Evolutionary conservation across 1,140 invertebrate genomes (phyloP).

Genomic region (Leptinotarsa undecemlineata): DNA sequence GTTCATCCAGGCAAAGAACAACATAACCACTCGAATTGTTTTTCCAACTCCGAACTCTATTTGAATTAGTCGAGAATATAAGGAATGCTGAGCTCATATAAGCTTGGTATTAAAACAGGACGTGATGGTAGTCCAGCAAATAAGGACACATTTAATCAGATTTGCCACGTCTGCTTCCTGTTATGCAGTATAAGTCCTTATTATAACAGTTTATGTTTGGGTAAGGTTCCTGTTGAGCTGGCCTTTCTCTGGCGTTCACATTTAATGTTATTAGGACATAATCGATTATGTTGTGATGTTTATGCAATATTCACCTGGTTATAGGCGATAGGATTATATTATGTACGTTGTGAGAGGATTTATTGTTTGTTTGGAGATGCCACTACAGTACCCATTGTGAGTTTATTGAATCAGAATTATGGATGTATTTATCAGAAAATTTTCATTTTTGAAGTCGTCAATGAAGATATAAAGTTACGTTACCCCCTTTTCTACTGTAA

Average conservation of each 20-base stretch:
- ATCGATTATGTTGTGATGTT: not conserved
- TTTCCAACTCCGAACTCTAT: not conserved
- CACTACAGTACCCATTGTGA: too few species aligned
- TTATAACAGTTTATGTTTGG: slow-evolving; percentile 1
- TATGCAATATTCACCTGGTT: not conserved
- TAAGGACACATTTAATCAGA: slow-evolving; percentile 15
- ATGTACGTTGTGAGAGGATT: too few species aligned
- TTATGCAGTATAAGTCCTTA: not conserved
- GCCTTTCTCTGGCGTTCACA: not conserved
- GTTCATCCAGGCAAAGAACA: not conserved
- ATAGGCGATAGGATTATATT: not conserved
- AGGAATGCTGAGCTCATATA: not conserved
- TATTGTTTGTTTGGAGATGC: too few species aligned
- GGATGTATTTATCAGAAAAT: too few species aligned
- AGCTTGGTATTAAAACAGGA: slow-evolving; percentile 6
- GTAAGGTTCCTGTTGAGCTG: not conserved
- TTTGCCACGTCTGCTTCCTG: not conserved
- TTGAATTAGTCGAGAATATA: not conserved
- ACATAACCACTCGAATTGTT: not conserved
- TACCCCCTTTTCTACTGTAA: too few species aligned
- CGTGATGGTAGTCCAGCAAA: slow-evolving; percentile 15
- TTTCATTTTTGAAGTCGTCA: too few species aligned
- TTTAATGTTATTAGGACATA: not conserved
- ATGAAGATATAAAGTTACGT: too few species aligned
- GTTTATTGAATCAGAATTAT: too few species aligned